These are phyloP conservation scores for Tiliqua scincoides DNA, from an alignment of 2,113 vertebrate genomes.

Conservation along the genomic window DNA sequence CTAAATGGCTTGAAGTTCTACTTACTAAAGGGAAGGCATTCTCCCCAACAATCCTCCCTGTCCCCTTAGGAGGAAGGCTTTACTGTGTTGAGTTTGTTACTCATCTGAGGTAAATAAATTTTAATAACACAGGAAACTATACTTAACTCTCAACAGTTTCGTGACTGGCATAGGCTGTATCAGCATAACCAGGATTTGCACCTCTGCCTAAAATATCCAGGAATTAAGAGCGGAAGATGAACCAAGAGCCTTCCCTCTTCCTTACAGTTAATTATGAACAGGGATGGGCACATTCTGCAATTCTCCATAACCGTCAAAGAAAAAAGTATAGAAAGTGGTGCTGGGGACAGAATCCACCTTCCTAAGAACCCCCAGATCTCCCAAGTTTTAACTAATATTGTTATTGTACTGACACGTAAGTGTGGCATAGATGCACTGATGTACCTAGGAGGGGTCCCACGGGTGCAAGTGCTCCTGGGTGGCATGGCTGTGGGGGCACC, in stretches of 20 bases:
- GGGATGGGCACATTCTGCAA: not conserved
- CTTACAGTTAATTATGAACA: not conserved
- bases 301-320: no score
- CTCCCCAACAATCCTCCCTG: not conserved
- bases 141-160: not conserved
- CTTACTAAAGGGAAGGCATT: not conserved
- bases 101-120: not conserved
- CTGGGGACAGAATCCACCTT: not conserved
- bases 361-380: not conserved
- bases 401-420: not conserved
- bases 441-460: no score
- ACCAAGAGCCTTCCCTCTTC: not conserved
- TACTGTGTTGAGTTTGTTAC: not conserved
- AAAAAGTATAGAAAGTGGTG: not conserved
- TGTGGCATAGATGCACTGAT: not conserved
- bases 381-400: not conserved
- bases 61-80: not conserved
- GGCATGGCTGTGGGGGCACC: no score
- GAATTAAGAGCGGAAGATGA: not conserved
- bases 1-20: not conserved
- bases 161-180: no score
- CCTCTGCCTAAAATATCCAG: not conserved
- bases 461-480: no score
- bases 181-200: not conserved
- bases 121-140: not conserved